Evolutionary conservation across 1,140 invertebrate genomes (phyloP).

Genomic region (Choristoneura fumiferana): DNA sequence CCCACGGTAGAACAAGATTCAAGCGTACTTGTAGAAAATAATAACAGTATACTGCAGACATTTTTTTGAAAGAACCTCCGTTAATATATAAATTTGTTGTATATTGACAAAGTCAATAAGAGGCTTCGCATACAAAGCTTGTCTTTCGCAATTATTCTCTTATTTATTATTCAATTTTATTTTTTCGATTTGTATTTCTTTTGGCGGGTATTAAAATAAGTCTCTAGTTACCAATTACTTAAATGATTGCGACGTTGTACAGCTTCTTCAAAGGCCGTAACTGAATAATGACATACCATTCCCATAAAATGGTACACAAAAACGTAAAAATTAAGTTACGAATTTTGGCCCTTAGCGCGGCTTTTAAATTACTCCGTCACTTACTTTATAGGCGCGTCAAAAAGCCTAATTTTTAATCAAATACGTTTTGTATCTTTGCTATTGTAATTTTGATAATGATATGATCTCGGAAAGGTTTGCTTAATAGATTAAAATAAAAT

Average conservation of each 20-base stretch:
- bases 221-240: constrained; percentile 36
- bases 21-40: too few species aligned
- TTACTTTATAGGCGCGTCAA: too few species aligned
- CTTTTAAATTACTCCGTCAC: too few species aligned
- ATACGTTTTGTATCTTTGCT: too few species aligned
- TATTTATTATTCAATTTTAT: constrained; percentile 39
- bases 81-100: constrained; percentile 10
- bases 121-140: constrained; percentile 40
- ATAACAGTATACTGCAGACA: too few species aligned
- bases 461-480: too few species aligned
- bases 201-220: constrained; percentile 27
- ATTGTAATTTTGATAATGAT: too few species aligned
- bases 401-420: too few species aligned
- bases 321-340: constrained; percentile 10
- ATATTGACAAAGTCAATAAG: constrained; percentile 37
- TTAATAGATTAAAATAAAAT: too few species aligned
- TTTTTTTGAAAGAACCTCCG: background rate
- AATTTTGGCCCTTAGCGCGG: background rate
- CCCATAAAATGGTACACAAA: constrained; percentile 7
- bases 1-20: too few species aligned
- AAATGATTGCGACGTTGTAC: constrained; percentile 27
- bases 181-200: constrained; percentile 37
- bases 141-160: constrained; percentile 43
- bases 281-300: constrained; percentile 8
- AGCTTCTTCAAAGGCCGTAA: constrained; percentile 15